These are phyloP conservation scores for Arizona elegans DNA, from an alignment of 2,113 vertebrate genomes.

Conservation along the genomic window DNA sequence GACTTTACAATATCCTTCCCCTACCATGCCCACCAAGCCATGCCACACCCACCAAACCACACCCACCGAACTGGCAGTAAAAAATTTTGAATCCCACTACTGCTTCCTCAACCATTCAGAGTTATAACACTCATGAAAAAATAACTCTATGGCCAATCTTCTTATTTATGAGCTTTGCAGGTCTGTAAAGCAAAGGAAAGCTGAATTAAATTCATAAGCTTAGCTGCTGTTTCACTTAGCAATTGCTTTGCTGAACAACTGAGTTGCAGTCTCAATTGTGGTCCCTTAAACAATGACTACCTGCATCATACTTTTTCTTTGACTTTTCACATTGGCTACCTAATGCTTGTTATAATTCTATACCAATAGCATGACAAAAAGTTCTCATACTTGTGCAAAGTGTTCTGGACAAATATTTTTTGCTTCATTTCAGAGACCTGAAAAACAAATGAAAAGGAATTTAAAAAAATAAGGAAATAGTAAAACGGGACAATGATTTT, in stretches of 20 bases:
- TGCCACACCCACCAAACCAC: too few relatives aligned
- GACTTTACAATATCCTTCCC: too few relatives aligned
- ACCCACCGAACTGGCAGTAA: too few relatives aligned
- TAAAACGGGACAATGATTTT: background rate
- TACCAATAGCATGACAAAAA: background rate
- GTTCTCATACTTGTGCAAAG: background rate
- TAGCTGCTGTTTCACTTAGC: background rate
- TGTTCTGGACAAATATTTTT: background rate
- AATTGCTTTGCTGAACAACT: background rate
- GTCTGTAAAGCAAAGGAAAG: background rate
- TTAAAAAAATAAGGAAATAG: background rate
- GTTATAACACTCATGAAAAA: background rate
- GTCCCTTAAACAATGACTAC: background rate
- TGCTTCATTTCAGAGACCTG: slow-evolving; percentile 59
- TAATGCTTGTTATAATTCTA: background rate
- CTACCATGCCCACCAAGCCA: too few relatives aligned
- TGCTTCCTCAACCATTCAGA: background rate
- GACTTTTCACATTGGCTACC: background rate
- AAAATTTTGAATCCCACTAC: too few relatives aligned
- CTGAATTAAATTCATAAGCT: background rate
- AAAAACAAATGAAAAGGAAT: background rate
- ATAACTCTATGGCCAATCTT: background rate
- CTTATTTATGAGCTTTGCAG: background rate
- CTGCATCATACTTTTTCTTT: background rate
- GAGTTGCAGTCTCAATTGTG: background rate